Evolutionary conservation across 1,140 invertebrate genomes (phyloP).

Genomic region (Ooceraea biroi): DNA sequence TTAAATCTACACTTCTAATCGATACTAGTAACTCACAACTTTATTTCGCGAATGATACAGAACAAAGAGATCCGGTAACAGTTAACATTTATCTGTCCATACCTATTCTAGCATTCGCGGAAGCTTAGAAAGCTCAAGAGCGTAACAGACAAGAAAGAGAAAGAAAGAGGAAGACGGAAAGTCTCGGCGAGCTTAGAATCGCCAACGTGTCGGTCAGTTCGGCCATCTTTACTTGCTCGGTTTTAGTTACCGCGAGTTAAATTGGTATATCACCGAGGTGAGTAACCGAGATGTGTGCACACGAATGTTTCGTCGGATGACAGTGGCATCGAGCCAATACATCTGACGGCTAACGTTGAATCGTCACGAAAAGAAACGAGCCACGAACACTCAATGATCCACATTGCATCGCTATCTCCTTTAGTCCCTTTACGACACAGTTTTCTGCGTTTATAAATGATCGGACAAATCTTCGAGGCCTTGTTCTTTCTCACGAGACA

Average conservation of each 20-base stretch:
- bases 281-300: slow-evolving; percentile 63
- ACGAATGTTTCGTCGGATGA: slow-evolving; percentile 76
- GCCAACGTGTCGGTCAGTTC: slow-evolving; percentile 65
- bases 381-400: slow-evolving; percentile 54
- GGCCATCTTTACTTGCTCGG: slow-evolving; percentile 71
- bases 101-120: slow-evolving; percentile 23
- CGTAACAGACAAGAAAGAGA: slow-evolving; percentile 8
- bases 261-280: slow-evolving; percentile 80
- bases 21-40: not conserved
- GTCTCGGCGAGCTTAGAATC: slow-evolving; percentile 68
- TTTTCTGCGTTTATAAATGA: slow-evolving; percentile 34
- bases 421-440: not conserved
- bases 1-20: not conserved
- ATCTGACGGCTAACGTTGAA: slow-evolving; percentile 65
- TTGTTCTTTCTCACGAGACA: slow-evolving; percentile 22
- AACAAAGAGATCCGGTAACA: not conserved
- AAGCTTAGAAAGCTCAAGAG: slow-evolving; percentile 4
- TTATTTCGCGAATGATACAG: not conserved
- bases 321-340: slow-evolving; percentile 80
- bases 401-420: too few relatives aligned
- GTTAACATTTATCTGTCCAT: slow-evolving; percentile 2
- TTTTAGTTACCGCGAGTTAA: slow-evolving; percentile 79
- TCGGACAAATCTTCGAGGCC: not conserved
- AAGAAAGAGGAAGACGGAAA: slow-evolving; percentile 36
- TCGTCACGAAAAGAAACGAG: slow-evolving; percentile 67